phyloP scores from a whole-genome alignment of 2,113 vertebrate genomes.

The Chinchilla lanigera region DNA sequence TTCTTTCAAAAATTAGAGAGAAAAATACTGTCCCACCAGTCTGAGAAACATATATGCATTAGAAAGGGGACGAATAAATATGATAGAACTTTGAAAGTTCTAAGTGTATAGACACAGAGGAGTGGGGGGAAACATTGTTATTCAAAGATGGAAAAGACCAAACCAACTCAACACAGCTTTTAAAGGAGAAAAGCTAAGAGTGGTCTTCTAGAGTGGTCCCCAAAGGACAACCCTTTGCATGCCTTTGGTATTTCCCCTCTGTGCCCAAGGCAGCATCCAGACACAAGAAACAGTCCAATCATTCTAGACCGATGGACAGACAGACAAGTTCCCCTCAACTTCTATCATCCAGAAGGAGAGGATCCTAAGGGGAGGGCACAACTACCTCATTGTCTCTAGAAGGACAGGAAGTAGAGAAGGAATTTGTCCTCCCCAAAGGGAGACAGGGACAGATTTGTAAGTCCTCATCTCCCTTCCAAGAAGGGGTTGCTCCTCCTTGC shows the following conservation, averaged over 20 bases:
- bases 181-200: conserved; percentile 24
- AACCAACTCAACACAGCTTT: conserved; percentile 28
- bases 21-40: neutral
- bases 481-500: neutral
- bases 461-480: neutral
- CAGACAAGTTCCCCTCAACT: neutral
- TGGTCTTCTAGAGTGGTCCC: neutral
- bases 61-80: conserved; percentile 2
- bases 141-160: neutral
- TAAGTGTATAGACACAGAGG: neutral
- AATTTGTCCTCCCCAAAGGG: neutral
- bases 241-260: neutral
- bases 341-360: neutral
- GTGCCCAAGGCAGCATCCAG: neutral
- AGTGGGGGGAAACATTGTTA: neutral
- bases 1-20: conserved; percentile 6
- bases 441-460: neutral
- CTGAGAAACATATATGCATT: neutral
- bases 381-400: neutral
- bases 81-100: neutral
- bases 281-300: neutral
- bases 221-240: neutral
- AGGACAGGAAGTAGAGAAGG: neutral
- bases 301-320: neutral
- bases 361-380: neutral